Conservation (phyloP, 92 coral and sea anemone genomes). For the Galaxea fascicularis region DNA sequence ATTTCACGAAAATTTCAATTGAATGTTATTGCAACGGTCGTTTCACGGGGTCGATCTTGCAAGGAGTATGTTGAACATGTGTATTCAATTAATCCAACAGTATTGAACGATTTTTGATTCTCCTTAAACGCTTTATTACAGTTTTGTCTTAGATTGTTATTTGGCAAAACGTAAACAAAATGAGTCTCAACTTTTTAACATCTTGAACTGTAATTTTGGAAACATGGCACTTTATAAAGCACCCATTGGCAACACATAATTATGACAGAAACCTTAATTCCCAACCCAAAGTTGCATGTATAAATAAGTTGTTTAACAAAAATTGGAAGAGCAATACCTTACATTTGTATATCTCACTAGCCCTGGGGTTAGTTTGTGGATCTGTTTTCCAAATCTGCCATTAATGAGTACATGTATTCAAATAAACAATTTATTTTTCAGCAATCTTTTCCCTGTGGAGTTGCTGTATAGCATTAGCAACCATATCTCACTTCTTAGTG, state of each 20-base stretch:
- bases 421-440: too few species aligned
- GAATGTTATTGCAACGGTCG: neutral
- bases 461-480: too few species aligned
- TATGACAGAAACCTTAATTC: neutral
- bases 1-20: neutral
- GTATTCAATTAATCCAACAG: neutral
- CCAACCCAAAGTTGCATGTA: neutral
- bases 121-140: neutral
- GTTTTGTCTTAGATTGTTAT: neutral
- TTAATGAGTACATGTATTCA: too few species aligned
- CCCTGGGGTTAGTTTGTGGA: too few species aligned
- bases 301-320: too few species aligned
- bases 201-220: neutral
- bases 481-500: too few species aligned
- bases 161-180: neutral
- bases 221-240: too few species aligned
- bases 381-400: too few species aligned
- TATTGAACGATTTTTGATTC: neutral
- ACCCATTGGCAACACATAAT: too few species aligned
- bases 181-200: neutral
- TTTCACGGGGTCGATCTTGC: neutral
- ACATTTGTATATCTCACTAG: too few species aligned
- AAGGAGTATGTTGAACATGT: neutral
- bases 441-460: too few species aligned
- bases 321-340: too few species aligned